Evolutionary conservation across 1,140 invertebrate genomes (phyloP), one percentile per base, ranked within the genome.

Genomic region (Apis florea): DNA sequence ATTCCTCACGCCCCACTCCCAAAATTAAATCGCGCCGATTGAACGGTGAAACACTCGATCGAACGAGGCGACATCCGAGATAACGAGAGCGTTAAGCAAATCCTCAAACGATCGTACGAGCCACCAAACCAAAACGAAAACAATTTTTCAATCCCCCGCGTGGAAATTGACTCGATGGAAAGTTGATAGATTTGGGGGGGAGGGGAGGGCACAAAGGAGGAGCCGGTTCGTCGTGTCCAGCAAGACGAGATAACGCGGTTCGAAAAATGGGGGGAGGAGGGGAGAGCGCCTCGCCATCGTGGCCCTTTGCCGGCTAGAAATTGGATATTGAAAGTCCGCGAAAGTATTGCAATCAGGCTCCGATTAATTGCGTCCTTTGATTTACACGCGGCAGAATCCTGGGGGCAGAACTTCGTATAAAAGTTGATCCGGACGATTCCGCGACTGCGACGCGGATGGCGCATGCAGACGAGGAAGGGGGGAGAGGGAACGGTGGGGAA

Each of bases 321-420:
- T 86, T 86, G 76, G 86, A 87, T 87, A 87, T 87, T 84, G 82
- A 87, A 87, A 86, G 86, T 87, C 70, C 78, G 64, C 64, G 58
- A 87, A 40, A 87, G 85, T 87, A 87, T 84, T 86, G 86, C 86
- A 87, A 86, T 87, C 86, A 86, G 80, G 78, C 67, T 72, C 81
- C 85, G 86, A 84, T 87, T 87, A 87, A 87, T 87, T 86, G 86
- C 82, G 58, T 86, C 82, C 85, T 86, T 87, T 87, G 85, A 87
- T 87, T 87, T 84, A 82, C 85, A 86, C 85, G 78, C 78, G 69
- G 49, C n/a, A n/a, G n/a, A n/a, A 49, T 31, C 53, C 11, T 19
- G 63, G 24, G 24, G 2, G 19, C 0, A 54, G 24, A 84, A 87
- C 73, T 86, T 87, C 21, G 68, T 78, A 79, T 70, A 87, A 87